A percentile compares a stretch with the other conserved stretches of the same genome.
Evolutionary conservation across 1,140 invertebrate genomes (phyloP).

Genomic region (Conus ventricosus): DNA sequence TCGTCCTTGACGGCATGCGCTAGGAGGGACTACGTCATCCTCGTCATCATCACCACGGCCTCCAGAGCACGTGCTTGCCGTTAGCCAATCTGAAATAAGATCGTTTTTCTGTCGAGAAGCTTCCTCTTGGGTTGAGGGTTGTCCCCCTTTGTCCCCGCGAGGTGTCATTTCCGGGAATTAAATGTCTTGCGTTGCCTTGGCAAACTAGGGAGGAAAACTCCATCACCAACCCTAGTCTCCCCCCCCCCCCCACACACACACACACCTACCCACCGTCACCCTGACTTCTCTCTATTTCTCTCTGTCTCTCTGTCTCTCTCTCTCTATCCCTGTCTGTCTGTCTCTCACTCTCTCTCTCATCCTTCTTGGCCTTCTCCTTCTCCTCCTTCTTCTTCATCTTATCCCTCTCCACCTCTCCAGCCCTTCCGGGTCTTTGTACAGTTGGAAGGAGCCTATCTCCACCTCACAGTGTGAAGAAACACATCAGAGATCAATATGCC

Average conservation of each 20-base stretch:
- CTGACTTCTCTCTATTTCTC: too few species aligned
- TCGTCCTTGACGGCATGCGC: constrained; percentile 13
- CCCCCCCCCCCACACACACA: too few species aligned
- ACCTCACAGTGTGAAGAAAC: too few species aligned
- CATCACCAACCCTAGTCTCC: not conserved
- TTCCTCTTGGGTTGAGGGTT: constrained; percentile 16
- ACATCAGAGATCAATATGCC: too few species aligned
- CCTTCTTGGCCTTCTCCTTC: not conserved
- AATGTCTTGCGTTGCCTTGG: constrained; percentile 33
- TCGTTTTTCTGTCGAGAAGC: constrained; percentile 33
- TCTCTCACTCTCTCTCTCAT: not conserved
- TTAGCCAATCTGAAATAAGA: constrained; percentile 39
- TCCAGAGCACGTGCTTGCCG: constrained; percentile 18
- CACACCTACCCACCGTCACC: too few species aligned
- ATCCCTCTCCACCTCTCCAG: not conserved
- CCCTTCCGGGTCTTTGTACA: not conserved
- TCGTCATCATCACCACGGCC: constrained; percentile 8
- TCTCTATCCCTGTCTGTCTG: too few species aligned
- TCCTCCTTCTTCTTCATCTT: not conserved
- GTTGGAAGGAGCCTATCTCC: too few species aligned
- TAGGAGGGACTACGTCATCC: not conserved
- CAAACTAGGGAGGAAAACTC: not conserved
- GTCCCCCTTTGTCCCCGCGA: constrained; percentile 14
- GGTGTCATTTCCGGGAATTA: constrained; percentile 37
- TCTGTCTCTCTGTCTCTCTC: too few species aligned